phyloP scores from a whole-genome alignment of 1,140 invertebrate species.

The Fopius arisanus region DNA sequence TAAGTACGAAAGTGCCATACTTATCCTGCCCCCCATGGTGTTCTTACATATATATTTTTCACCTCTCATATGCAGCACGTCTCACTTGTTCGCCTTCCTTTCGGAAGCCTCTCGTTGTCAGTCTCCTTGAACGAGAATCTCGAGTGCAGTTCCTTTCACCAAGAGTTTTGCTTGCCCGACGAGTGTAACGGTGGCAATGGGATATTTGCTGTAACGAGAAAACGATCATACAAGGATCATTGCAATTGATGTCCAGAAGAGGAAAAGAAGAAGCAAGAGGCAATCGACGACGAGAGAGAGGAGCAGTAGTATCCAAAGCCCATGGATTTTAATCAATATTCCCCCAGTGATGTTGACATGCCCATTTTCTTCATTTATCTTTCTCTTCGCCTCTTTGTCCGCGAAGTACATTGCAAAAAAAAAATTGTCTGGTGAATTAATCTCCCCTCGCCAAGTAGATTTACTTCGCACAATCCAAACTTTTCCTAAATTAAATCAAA shows the following conservation, averaged over 20 bases:
- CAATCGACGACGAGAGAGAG: not conserved
- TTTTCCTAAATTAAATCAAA: not conserved
- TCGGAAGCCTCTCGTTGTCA: conserved; percentile 27
- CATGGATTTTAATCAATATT: not conserved
- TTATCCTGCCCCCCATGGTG: not conserved
- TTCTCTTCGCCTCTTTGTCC: not conserved
- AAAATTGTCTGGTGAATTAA: no score
- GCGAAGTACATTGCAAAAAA: not conserved
- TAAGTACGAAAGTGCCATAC: not conserved
- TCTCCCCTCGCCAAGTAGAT: no score
- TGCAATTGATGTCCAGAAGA: not conserved
- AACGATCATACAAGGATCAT: not conserved
- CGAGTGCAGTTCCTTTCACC: conserved; percentile 53
- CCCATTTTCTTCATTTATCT: no score
- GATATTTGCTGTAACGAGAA: conserved; percentile 8
- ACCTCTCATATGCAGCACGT: not conserved
- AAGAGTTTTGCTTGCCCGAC: conserved; percentile 5
- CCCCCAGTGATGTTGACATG: not conserved
- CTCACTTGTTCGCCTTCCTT: conserved; percentile 11
- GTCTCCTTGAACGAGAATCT: conserved; percentile 61
- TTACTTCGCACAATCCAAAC: no score
- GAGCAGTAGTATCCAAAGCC: no score
- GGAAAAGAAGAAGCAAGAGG: not conserved
- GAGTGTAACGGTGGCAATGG: conserved; percentile 9
- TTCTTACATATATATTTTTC: conserved; percentile 5